phyloP scores from a whole-genome alignment of 1,140 invertebrate genomes.

The Aphelenchoides fujianensis region DNA sequence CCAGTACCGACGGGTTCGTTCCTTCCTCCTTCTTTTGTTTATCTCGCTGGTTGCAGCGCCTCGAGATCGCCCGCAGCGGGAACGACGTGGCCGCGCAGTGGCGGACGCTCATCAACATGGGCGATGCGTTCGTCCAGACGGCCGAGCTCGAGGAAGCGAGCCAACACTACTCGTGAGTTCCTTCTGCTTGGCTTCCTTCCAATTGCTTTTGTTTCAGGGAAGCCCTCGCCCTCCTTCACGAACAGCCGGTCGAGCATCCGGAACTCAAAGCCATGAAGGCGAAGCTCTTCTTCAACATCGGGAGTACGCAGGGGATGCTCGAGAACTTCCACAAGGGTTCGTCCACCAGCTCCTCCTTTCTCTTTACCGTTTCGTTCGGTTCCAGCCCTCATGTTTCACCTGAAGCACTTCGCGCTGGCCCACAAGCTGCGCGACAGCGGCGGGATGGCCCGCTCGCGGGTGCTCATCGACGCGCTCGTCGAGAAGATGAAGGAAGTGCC shows the following conservation, averaged over 20 bases:
- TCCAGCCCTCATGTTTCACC: background rate
- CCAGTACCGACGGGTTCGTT: slow-evolving; percentile 78
- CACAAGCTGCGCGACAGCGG: background rate
- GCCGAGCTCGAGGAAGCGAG: slow-evolving; percentile 85
- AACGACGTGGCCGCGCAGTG: slow-evolving; percentile 86
- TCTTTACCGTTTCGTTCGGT: too few relatives aligned
- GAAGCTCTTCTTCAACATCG: background rate
- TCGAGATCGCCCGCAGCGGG: slow-evolving; percentile 79
- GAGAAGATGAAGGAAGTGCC: background rate
- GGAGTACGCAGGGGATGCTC: background rate
- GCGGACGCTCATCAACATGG: slow-evolving; percentile 90
- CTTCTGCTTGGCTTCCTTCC: too few relatives aligned
- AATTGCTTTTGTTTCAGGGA: too few relatives aligned
- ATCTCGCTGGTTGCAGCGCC: slow-evolving; percentile 72
- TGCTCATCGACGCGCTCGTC: background rate
- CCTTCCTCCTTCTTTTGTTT: slow-evolving; percentile 83
- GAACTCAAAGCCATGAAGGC: background rate
- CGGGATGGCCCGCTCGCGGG: background rate
- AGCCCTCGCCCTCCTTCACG: too few relatives aligned
- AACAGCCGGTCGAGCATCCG: background rate
- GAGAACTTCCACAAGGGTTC: background rate
- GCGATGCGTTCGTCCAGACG: slow-evolving; percentile 90
- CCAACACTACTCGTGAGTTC: slow-evolving; percentile 74
- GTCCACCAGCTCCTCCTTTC: too few relatives aligned
- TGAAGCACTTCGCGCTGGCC: background rate